Base-by-base conservation (phyloP, 1,140 invertebrate genomes). In the Drosophila tsacasi region DNA sequence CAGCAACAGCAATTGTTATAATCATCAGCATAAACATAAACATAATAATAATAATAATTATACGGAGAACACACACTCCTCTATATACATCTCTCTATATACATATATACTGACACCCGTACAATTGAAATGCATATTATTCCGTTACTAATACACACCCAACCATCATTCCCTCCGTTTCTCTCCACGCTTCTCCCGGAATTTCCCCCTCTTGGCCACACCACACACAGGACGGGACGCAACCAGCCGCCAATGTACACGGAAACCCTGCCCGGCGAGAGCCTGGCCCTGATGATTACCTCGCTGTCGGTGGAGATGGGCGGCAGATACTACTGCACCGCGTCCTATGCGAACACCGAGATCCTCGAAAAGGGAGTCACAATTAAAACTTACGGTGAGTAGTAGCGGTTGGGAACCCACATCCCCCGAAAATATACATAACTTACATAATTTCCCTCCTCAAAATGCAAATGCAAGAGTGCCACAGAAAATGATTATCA, bases 311-410 rank as follows among this genome's bases (percentile, higher is more conserved):
- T 96, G 63, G 94, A 96, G 40, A 96, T 98, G 93, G 95, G 95
- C 49, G 97, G 97, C 46, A 95, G 93, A 63, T 98, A 98, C 93
- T 97, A 95, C 46, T 99, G 98, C 92, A 94, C 95, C 30, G 97
- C 96, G 10, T 95, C 93, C 61, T 98, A 97, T 92, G 96, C 96
- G 19, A 95, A 94, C 79, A 95, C 95, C 47, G 93, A 96, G 82
- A 92, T 93, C 27, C 92, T 97, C 49, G 94, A 93, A 59, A 95
- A 95, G 44, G 94, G 94, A 42, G 96, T 97, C 37, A 94, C 94
- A 76, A 95, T 97, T 78, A 95, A 95, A 81, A 96, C 96, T 75
- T 97, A 96, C 82, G 95, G 97, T 97, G 94, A 95, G 93, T 94
- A 95, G 93, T 94, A 50, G 27, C 50, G 49, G 49, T 25, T 49